Evolutionary conservation across 2,888 invertebrate species (phyloP).

Genomic region (Muschampia plurimacula): DNA sequence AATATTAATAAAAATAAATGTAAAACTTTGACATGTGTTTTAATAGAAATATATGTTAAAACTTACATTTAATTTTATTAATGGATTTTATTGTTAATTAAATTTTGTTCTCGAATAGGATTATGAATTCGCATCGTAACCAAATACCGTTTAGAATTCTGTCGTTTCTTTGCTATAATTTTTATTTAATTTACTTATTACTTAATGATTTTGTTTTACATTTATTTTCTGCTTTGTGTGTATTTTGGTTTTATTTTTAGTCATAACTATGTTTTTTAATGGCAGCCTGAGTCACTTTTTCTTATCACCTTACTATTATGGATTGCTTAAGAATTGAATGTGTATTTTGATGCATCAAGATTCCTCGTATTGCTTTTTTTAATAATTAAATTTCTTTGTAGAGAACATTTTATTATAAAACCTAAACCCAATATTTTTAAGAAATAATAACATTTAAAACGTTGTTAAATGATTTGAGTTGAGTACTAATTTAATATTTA

Average conservation of each 20-base stretch:
- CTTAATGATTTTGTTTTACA: background rate
- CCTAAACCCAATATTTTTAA: background rate
- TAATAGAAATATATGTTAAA: background rate
- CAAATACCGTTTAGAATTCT: background rate
- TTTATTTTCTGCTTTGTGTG: background rate
- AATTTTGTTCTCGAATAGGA: background rate
- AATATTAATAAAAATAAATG: background rate
- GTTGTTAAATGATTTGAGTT: background rate
- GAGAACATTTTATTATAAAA: background rate
- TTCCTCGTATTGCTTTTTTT: background rate
- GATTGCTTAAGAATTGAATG: background rate
- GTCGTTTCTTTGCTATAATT: background rate
- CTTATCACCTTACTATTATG: background rate
- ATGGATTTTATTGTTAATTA: background rate
- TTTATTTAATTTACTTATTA: background rate
- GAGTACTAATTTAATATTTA: background rate
- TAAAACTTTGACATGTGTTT: background rate
- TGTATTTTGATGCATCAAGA: background rate
- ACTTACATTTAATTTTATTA: background rate
- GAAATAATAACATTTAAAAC: background rate
- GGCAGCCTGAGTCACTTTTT: background rate
- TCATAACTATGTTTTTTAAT: background rate
- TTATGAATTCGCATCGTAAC: background rate
- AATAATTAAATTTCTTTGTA: background rate
- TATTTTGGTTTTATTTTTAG: conserved; percentile 1